phyloP scores from a whole-genome alignment of 2,888 invertebrate genomes.

The Drosophila tripunctata region DNA sequence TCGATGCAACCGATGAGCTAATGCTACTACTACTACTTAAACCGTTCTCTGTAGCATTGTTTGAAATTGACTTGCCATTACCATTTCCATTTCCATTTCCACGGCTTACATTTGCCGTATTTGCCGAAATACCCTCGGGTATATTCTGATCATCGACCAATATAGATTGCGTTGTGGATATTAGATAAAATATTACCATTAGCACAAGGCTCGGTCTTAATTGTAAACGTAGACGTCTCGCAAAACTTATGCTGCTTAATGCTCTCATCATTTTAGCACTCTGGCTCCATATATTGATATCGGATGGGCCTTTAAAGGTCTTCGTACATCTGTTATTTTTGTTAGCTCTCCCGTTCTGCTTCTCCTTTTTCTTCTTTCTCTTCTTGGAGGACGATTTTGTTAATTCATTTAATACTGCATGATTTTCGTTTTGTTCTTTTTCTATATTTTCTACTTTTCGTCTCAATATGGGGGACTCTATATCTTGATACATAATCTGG shows the following conservation, averaged over 20 bases:
- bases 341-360: too few relatives aligned
- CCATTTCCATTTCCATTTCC: constrained; percentile 9
- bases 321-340: not conserved
- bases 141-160: constrained; percentile 63
- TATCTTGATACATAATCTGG: not conserved
- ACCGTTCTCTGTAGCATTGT: constrained; percentile 55
- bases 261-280: too few relatives aligned
- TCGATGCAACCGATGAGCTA: constrained; percentile 43
- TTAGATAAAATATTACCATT: constrained; percentile 41
- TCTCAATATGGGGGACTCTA: not conserved
- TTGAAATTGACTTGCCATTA: constrained; percentile 38
- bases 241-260: not conserved
- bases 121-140: constrained; percentile 8
- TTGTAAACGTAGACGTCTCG: not conserved
- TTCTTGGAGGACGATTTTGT: not conserved
- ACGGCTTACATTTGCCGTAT: constrained; percentile 13
- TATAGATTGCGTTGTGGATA: constrained; percentile 50
- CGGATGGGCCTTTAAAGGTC: not conserved
- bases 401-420: constrained; percentile 39
- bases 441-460: too few relatives aligned
- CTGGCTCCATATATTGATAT: too few relatives aligned
- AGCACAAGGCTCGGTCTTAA: constrained; percentile 30
- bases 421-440: not conserved
- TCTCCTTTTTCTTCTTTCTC: not conserved
- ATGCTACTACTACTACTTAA: constrained; percentile 26